Percentiles rank a stretch among this genome's conserved stretches.
Evolutionary conservation across 2,888 invertebrate genomes (phyloP).

Genomic region (Heliconius charithonia): DNA sequence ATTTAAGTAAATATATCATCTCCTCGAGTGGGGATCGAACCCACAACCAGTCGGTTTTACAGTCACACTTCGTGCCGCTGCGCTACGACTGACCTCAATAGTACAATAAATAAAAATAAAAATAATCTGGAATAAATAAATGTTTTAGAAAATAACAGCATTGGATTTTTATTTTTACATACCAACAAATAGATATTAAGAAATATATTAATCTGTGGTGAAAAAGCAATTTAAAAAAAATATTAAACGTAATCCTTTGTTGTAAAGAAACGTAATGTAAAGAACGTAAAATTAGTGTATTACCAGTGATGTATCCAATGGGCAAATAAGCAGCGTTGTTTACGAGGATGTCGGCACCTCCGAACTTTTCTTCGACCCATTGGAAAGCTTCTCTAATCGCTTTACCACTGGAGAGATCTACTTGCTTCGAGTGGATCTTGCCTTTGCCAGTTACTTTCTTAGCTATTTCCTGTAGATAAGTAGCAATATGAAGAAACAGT

Average conservation of each 20-base stretch:
- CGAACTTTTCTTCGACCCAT: slow-evolving; percentile 23
- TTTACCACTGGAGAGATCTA: slow-evolving; percentile 6
- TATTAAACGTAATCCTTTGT: too few species aligned
- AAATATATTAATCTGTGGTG: too few species aligned
- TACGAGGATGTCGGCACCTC: slow-evolving; percentile 18
- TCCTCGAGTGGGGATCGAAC: too few species aligned
- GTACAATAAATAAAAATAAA: too few species aligned
- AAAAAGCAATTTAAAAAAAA: too few species aligned
- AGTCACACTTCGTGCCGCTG: too few species aligned
- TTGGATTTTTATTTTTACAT: not conserved
- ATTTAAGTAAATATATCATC: too few species aligned
- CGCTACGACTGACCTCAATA: too few species aligned
- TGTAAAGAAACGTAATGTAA: too few species aligned
- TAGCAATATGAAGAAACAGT: too few species aligned
- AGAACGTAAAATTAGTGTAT: not conserved
- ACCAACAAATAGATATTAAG: too few species aligned
- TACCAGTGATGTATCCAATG: slow-evolving; percentile 22
- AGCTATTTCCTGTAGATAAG: not conserved
- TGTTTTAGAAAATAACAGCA: not conserved
- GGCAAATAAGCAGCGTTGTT: slow-evolving; percentile 20
- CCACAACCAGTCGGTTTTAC: too few species aligned
- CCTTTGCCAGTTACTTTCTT: slow-evolving; percentile 25
- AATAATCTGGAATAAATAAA: not conserved
- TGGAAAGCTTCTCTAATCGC: slow-evolving; percentile 17
- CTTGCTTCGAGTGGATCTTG: slow-evolving; percentile 13